These are phyloP conservation scores for Emydocephalus ijimae DNA, from an alignment of 2,113 vertebrate genomes.

Conservation along the genomic window DNA sequence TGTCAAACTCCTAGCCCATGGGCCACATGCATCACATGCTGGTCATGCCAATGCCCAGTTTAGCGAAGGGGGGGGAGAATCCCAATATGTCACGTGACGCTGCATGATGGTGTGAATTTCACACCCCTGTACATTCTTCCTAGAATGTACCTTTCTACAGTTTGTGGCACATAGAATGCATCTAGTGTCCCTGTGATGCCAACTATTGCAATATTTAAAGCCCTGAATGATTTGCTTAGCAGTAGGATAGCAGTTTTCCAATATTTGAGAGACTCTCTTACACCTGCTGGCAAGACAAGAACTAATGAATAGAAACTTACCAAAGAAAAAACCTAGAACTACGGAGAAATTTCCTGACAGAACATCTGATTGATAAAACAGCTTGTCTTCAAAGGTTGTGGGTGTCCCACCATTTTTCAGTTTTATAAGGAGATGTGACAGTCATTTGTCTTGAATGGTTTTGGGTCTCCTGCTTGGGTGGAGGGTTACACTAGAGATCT, in stretches of 20 bases:
- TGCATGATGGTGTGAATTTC: no score
- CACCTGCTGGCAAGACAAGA: not conserved
- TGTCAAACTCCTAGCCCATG: no score
- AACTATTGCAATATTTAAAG: not conserved
- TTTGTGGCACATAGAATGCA: not conserved
- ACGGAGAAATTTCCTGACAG: not conserved
- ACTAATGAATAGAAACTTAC: not conserved
- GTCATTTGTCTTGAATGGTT: not conserved
- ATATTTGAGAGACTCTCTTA: not conserved
- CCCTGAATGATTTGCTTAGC: not conserved
- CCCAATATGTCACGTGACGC: no score
- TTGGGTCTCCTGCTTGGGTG: not conserved
- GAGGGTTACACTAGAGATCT: not conserved
- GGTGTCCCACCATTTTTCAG: not conserved
- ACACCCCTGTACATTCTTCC: not conserved
- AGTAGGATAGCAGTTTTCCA: not conserved
- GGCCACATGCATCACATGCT: no score
- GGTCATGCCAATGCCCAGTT: no score
- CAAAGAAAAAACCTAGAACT: not conserved
- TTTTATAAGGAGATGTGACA: not conserved
- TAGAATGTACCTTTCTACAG: not conserved
- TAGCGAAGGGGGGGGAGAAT: no score
- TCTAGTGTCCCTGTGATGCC: not conserved
- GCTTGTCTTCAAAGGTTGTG: not conserved
- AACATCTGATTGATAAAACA: not conserved